Evolutionary conservation across 2,888 invertebrate genomes (phyloP).

Genomic region (Andrena bucephala): DNA sequence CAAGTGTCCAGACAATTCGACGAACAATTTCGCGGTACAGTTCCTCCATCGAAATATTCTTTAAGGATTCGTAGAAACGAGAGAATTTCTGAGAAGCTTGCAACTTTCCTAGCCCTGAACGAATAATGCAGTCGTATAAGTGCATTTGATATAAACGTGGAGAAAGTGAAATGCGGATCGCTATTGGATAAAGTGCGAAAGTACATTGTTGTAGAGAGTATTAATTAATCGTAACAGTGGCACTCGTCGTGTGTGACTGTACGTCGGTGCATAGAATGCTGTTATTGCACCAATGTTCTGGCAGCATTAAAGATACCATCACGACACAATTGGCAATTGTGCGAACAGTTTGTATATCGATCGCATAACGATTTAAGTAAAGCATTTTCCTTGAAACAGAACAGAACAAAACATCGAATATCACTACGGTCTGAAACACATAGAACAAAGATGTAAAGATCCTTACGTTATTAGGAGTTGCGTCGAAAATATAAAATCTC

Average conservation of each 20-base stretch:
- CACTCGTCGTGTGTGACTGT: background rate
- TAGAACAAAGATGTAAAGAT: constrained; percentile 58
- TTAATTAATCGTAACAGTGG: constrained; percentile 1
- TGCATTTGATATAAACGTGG: constrained; percentile 1
- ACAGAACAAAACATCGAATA: constrained; percentile 24
- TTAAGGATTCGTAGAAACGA: too few relatives aligned
- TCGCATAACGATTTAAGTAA: background rate
- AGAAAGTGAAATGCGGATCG: background rate
- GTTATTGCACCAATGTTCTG: background rate
- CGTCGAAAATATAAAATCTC: constrained; percentile 83
- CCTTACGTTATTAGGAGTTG: constrained; percentile 81
- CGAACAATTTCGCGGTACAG: too few relatives aligned
- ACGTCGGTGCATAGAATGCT: background rate
- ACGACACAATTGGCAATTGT: background rate
- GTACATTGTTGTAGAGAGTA: background rate
- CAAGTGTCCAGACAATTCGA: background rate
- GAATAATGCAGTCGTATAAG: background rate
- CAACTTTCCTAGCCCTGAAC: background rate
- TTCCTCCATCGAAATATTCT: too few relatives aligned
- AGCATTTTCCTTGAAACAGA: constrained; percentile 14
- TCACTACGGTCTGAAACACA: constrained; percentile 51
- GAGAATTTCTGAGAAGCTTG: background rate
- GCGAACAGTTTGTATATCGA: background rate
- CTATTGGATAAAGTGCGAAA: constrained; percentile 1
- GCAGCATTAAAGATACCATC: background rate